A percentile compares a stretch with the other conserved stretches of the same genome.
Conservation (phyloP, 2,888 invertebrate genomes). For the Nowickia ferox region DNA sequence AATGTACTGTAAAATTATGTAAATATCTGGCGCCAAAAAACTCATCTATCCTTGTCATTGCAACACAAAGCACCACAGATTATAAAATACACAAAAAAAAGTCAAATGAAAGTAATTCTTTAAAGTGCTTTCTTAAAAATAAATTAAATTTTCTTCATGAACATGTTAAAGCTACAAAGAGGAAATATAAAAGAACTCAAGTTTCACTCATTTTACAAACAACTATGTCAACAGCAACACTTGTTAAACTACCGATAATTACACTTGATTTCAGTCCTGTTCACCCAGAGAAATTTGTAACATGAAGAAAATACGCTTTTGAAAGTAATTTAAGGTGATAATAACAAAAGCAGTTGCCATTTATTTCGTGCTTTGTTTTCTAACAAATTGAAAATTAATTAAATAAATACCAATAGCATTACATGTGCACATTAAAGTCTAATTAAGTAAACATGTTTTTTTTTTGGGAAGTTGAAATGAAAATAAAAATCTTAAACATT, state of each 20-base stretch:
- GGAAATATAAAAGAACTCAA: conserved; percentile 4
- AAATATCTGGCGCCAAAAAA: no score
- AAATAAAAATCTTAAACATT: no score
- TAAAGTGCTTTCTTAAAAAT: not conserved
- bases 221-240: conserved; percentile 15
- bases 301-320: conserved; percentile 7
- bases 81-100: not conserved
- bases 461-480: no score
- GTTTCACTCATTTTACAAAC: conserved; percentile 8
- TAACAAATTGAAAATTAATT: conserved; percentile 12
- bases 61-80: no score
- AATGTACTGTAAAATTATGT: no score
- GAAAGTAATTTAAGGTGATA: conserved; percentile 18
- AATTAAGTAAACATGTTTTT: conserved; percentile 7
- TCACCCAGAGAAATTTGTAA: not conserved
- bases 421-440: not conserved
- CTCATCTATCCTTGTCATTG: no score
- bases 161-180: not conserved
- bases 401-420: not conserved
- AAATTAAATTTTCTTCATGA: not conserved
- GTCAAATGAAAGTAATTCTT: not conserved
- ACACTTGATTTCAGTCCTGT: conserved; percentile 10
- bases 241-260: conserved; percentile 36
- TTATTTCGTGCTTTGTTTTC: not conserved
- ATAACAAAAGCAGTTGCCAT: not conserved